Evolutionary conservation across 2,113 vertebrate species (phyloP), one percentile per base, ranked within the genome.

Genomic region (Ia io): DNA sequence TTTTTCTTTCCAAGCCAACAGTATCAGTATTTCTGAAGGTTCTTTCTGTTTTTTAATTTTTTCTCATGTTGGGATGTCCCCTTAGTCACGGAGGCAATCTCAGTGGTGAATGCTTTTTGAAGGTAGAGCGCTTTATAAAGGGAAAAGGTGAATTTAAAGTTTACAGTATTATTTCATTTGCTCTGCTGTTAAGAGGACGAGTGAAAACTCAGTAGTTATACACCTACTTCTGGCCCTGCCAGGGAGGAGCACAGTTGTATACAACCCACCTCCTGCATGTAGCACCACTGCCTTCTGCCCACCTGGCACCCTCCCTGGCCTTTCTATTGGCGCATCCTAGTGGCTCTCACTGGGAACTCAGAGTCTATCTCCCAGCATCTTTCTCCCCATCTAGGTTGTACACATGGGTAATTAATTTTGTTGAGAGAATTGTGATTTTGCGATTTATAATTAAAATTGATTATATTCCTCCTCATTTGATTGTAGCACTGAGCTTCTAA

Each of bases 251-350:
- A 16, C 28, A 56, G n/a, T 51, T 25, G 2, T 17, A 2, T 42
- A 11, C 59, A 7, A 12, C 5, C 17, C 4, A 5, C 3, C n/a
- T 12, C 8, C 30, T 4, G 5, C 9, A 12, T 18, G 30, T 1
- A 18, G 10, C n/a, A 30, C 4, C 2, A 3, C 2, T 8, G 2
- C 2, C 18, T 22, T 6, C 6, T 6, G 49, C 25, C 16, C 6
- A 23, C 8, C 14, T 8, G 20, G 2, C 2, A 5, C 30, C 10
- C 13, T 74, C 13, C 7, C 5, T 13, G 42, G 44, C 10, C 28
- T 10, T 37, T 18, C 17, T 8, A 1, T 9, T n/a, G 12, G 1
- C 53, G 6, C 84, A 67, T 22, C 56, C 84, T 93, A 17, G 59
- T 42, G 51, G 28, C 17, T 12, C 0, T 6, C 25, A 32, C 23